Percentiles rank a stretch among this genome's conserved stretches.
These are phyloP conservation scores for Sarotherodon lohbergeri DNA, from an alignment of 2,113 vertebrate species.

Conservation along the genomic window DNA sequence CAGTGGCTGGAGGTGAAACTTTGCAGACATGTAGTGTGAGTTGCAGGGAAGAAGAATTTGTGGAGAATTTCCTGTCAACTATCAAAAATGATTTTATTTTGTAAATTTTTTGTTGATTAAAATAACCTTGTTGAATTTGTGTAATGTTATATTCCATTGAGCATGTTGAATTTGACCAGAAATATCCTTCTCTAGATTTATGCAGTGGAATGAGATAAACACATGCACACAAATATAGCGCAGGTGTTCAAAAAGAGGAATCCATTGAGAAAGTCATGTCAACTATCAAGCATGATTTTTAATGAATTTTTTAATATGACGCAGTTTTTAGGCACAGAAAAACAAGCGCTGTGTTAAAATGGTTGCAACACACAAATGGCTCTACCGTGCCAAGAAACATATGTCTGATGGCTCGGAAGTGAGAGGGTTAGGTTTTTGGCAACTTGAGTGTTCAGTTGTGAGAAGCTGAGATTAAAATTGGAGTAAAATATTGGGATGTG, in stretches of 20 bases:
- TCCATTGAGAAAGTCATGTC: background rate
- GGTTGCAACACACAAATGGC: background rate
- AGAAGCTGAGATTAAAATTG: background rate
- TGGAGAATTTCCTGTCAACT: background rate
- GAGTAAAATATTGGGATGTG: background rate
- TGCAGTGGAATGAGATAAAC: background rate
- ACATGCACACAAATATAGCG: background rate
- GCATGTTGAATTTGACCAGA: background rate
- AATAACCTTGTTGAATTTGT: background rate
- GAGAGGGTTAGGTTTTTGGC: background rate
- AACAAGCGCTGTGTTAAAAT: background rate
- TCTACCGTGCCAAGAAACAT: background rate
- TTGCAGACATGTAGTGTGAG: background rate
- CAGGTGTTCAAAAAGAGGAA: background rate
- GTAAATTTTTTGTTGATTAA: background rate
- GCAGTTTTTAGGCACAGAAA: background rate
- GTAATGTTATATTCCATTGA: background rate
- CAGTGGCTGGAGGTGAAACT: background rate
- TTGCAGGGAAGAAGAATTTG: background rate
- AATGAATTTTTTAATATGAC: background rate
- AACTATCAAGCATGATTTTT: background rate
- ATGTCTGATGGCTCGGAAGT: accelerated
- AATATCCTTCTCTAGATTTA: background rate
- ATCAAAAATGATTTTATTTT: background rate
- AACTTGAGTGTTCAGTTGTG: background rate